These are phyloP conservation scores for Papilio dardanus DNA, from an alignment of 1,140 invertebrate species.

Conservation along the genomic window DNA sequence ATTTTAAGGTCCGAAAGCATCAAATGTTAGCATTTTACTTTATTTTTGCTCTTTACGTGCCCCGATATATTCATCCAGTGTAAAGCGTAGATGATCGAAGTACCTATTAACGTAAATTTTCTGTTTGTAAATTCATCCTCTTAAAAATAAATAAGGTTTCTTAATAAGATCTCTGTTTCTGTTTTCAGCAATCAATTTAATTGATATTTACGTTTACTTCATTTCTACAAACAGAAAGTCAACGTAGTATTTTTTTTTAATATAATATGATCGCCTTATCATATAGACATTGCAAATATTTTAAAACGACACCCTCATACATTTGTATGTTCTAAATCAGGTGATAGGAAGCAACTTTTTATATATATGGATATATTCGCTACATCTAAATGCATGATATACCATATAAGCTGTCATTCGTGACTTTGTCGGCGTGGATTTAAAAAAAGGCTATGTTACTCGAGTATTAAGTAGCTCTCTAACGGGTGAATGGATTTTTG, in stretches of 20 bases:
- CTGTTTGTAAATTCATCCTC: background rate
- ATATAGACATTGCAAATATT: too few relatives aligned
- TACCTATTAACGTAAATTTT: background rate
- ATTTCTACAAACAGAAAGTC: too few relatives aligned
- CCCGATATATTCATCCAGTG: background rate
- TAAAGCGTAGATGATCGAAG: background rate
- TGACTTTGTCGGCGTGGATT: too few relatives aligned
- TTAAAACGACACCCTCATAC: too few relatives aligned
- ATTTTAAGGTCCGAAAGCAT: background rate
- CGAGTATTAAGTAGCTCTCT: too few relatives aligned
- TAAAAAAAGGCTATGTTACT: too few relatives aligned
- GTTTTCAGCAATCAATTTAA: background rate
- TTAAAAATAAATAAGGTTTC: background rate
- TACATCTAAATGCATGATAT: background rate
- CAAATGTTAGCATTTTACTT: background rate
- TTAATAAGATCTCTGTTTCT: background rate
- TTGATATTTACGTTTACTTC: background rate
- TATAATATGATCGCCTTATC: too few relatives aligned
- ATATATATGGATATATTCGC: background rate
- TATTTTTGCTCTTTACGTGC: background rate
- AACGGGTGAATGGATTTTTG: too few relatives aligned
- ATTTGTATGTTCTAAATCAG: too few relatives aligned
- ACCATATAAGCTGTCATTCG: too few relatives aligned
- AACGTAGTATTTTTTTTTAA: too few relatives aligned
- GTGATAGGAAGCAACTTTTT: too few relatives aligned